These are phyloP conservation scores for Apus apus DNA, from an alignment of 2,113 vertebrate genomes.

Conservation along the genomic window DNA sequence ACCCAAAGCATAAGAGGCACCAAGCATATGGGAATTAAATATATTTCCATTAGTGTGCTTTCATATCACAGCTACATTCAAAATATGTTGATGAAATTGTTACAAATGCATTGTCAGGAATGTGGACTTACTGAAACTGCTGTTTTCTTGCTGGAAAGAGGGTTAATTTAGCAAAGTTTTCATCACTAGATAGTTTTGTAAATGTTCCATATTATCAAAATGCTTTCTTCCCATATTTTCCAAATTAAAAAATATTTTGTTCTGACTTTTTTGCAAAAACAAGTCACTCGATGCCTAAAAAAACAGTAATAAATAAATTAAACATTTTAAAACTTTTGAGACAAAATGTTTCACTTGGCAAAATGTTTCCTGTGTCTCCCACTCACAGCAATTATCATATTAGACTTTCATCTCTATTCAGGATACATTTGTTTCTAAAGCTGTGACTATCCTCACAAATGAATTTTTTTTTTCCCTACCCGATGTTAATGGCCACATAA, in stretches of 20 bases:
- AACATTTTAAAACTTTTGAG: not conserved
- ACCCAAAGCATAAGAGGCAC: not conserved
- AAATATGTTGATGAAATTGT: not conserved
- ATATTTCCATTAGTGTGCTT: not conserved
- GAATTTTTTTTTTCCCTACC: not conserved
- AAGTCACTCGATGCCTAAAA: not conserved
- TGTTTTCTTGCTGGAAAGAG: not conserved
- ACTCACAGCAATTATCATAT: not conserved
- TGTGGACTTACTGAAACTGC: not conserved
- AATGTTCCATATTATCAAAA: not conserved
- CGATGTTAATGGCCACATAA: not conserved
- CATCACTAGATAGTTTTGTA: not conserved
- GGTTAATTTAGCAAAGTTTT: not conserved
- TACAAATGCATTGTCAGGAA: not conserved
- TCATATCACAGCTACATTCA: not conserved
- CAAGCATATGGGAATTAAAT: not conserved
- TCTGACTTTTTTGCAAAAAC: not conserved
- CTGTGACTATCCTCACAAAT: not conserved
- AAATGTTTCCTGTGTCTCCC: not conserved
- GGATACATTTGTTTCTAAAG: not conserved
- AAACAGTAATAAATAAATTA: constrained; percentile 21
- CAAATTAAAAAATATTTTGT: not conserved
- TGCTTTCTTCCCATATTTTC: not conserved
- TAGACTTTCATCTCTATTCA: not conserved
- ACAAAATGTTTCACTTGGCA: not conserved